Conservation (phyloP, 2,888 invertebrate genomes). For the Augochlorella aurata region DNA sequence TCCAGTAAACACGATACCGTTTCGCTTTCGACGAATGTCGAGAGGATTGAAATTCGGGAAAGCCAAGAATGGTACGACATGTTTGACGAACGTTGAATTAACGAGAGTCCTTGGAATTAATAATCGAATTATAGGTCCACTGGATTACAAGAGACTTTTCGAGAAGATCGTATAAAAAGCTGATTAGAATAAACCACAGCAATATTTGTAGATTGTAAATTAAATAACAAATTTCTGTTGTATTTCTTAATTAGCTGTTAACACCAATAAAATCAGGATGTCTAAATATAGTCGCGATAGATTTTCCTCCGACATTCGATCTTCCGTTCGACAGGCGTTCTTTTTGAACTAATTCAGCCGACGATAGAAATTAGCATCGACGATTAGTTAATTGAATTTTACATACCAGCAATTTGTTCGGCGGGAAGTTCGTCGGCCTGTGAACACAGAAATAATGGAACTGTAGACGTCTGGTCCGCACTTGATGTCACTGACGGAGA, state of each 20-base stretch:
- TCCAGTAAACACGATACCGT: conserved; percentile 64
- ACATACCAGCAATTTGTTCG: conserved; percentile 95
- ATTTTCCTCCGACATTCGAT: conserved; percentile 32
- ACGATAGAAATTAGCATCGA: too few relatives aligned
- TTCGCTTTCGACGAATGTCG: conserved; percentile 25
- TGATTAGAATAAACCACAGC: neutral
- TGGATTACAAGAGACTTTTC: neutral
- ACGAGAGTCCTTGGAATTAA: neutral
- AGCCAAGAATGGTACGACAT: conserved; percentile 45
- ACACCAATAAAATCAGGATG: neutral
- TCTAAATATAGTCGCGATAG: conserved; percentile 32
- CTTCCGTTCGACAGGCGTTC: neutral
- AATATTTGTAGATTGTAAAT: neutral
- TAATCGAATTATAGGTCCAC: neutral
- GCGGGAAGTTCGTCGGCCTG: conserved; percentile 95
- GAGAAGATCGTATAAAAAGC: neutral
- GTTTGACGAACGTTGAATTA: neutral
- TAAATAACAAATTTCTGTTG: neutral
- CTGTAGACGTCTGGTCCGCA: conserved; percentile 11
- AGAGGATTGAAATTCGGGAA: conserved; percentile 37
- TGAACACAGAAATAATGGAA: conserved; percentile 73
- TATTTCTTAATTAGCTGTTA: neutral
- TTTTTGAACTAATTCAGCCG: conserved; percentile 1
- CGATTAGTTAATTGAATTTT: conserved; percentile 18
- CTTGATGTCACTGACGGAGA: neutral